Percentiles rank a stretch among this genome's conserved stretches.
phyloP scores from a whole-genome alignment of 2,888 invertebrate species.

The Phalera bucephala region DNA sequence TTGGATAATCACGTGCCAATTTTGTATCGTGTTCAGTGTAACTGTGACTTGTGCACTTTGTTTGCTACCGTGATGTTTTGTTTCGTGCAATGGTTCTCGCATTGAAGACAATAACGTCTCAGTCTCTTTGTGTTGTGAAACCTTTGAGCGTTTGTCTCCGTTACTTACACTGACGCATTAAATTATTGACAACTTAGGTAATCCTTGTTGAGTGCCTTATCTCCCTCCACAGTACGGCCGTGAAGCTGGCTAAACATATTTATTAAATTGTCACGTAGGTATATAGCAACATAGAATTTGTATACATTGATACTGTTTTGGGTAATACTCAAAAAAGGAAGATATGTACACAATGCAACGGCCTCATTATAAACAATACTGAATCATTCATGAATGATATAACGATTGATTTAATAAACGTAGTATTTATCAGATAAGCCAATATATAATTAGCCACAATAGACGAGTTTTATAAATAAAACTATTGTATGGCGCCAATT shows the following conservation, averaged over 20 bases:
- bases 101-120: conserved; percentile 47
- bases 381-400: too few relatives aligned
- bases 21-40: conserved; percentile 51
- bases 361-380: too few relatives aligned
- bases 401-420: too few relatives aligned
- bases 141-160: conserved; percentile 43
- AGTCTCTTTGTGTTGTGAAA: conserved; percentile 67
- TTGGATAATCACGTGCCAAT: conserved; percentile 57
- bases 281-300: conserved; percentile 7
- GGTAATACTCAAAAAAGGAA: too few relatives aligned
- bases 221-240: conserved; percentile 31
- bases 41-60: conserved; percentile 59
- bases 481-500: conserved; percentile 15
- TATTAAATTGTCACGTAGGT: conserved; percentile 11
- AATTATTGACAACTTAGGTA: conserved; percentile 48
- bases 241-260: conserved; percentile 18
- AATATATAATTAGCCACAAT: conserved; percentile 42
- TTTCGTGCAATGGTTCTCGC: conserved; percentile 37
- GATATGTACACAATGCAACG: too few relatives aligned
- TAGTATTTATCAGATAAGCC: conserved; percentile 34
- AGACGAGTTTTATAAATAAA: conserved; percentile 22
- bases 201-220: conserved; percentile 60
- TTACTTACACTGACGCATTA: conserved; percentile 51
- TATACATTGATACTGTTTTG: too few relatives aligned
- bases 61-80: conserved; percentile 52